Evolutionary conservation across 2,113 vertebrate genomes (phyloP).

Genomic region (Lepidothrix coronata): DNA sequence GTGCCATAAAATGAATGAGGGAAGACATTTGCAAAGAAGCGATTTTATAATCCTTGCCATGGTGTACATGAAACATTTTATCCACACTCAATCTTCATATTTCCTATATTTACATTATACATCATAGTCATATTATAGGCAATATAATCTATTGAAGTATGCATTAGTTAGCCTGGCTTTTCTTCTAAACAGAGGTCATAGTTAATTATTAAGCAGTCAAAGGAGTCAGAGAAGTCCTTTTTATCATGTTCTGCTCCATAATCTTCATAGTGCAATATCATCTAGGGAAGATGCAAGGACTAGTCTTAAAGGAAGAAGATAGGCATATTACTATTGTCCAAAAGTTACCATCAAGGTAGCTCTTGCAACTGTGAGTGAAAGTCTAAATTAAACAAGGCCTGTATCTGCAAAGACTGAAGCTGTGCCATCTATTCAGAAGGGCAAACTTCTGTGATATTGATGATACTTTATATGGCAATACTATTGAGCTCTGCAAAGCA

Average conservation of each 20-base stretch:
- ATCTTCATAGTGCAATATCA: background rate
- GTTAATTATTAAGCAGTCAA: constrained; percentile 52
- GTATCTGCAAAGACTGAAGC: background rate
- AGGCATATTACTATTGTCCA: background rate
- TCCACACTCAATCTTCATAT: constrained; percentile 11
- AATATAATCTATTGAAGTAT: background rate
- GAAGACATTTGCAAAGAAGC: constrained; percentile 47
- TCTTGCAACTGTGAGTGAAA: background rate
- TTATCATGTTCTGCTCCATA: constrained; percentile 37
- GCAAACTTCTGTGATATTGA: background rate
- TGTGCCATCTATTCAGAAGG: background rate
- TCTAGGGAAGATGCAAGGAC: background rate
- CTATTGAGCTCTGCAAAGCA: background rate
- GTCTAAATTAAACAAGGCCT: background rate
- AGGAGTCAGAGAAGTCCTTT: constrained; percentile 19
- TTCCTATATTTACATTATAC: constrained; percentile 29
- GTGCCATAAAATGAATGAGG: constrained; percentile 28
- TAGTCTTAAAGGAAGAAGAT: background rate
- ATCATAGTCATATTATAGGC: background rate
- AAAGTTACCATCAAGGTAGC: background rate
- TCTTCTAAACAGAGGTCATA: constrained; percentile 26
- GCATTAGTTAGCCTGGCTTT: constrained; percentile 52
- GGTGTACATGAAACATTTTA: background rate
- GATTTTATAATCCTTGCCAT: constrained; percentile 23
- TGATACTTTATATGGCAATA: background rate